phyloP scores from a whole-genome alignment of 2,797 vertebrate genomes.

The Decapterus maruadsi region DNA sequence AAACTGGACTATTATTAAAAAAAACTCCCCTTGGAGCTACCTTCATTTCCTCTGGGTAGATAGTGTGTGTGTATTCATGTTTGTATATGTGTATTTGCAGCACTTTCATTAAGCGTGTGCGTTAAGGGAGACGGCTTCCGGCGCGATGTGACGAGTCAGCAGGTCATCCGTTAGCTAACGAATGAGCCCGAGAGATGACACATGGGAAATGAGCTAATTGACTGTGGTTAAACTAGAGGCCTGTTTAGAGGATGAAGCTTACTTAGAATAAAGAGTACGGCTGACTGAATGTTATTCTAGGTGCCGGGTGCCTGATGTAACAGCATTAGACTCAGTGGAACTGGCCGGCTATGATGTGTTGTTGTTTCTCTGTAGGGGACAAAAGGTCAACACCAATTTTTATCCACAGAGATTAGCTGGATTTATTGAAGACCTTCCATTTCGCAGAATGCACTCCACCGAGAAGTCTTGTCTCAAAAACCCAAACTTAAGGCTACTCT shows the following conservation, averaged over 20 bases:
- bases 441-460: background rate
- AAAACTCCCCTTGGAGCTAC: conserved; percentile 22
- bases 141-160: conserved; percentile 33
- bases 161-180: conserved; percentile 38
- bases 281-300: conserved; percentile 55
- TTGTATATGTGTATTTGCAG: conserved; percentile 15
- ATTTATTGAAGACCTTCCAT: background rate
- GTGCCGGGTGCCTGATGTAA: conserved; percentile 45
- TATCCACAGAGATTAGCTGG: background rate
- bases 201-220: conserved; percentile 73
- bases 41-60: conserved; percentile 62
- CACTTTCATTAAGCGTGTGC: conserved; percentile 52
- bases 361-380: background rate
- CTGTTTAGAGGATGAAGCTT: conserved; percentile 45
- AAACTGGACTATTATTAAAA: conserved; percentile 47
- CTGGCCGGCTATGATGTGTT: background rate
- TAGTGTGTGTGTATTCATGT: conserved; percentile 11
- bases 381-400: conserved; percentile 18
- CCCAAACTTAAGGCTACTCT: background rate
- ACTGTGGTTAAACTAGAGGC: conserved; percentile 50
- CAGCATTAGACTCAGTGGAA: conserved; percentile 18
- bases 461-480: background rate
- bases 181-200: conserved; percentile 57
- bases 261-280: conserved; percentile 23
- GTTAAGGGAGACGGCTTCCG: conserved; percentile 29